These are phyloP conservation scores for Embiotoca jacksoni DNA, from an alignment of 2,113 vertebrate genomes.

Conservation along the genomic window DNA sequence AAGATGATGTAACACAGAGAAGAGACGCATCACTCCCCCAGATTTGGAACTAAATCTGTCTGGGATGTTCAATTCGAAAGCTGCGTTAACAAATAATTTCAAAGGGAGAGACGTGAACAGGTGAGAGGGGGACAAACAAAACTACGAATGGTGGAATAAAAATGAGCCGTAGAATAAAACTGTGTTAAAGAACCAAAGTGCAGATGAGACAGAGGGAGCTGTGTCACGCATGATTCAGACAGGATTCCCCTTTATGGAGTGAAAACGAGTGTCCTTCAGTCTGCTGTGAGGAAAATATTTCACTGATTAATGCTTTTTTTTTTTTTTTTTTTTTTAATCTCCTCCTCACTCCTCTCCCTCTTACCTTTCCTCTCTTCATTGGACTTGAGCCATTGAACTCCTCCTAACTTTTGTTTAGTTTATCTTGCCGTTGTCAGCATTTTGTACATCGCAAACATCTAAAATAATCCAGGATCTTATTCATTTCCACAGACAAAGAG, in stretches of 20 bases:
- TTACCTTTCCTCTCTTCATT: constrained; percentile 15
- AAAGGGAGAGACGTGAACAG: constrained; percentile 3
- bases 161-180: neutral
- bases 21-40: neutral
- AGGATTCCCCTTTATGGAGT: constrained; percentile 52
- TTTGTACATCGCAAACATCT: constrained; percentile 3
- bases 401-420: constrained; percentile 5
- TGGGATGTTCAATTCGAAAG: constrained; percentile 16
- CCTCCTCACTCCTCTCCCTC: neutral
- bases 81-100: neutral
- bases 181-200: neutral
- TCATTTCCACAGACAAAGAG: constrained; percentile 6
- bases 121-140: neutral
- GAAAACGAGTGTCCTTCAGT: constrained; percentile 31
- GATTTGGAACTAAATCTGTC: constrained; percentile 11
- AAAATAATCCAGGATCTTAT: neutral
- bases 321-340: neutral
- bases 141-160: neutral
- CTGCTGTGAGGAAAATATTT: constrained; percentile 28
- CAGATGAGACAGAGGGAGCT: neutral
- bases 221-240: constrained; percentile 11
- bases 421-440: constrained; percentile 16
- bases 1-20: constrained; percentile 7
- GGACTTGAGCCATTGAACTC: neutral
- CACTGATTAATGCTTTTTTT: constrained; percentile 13